phyloP scores from a whole-genome alignment of 2,888 invertebrate species.

The Trissolcus japonicus region DNA sequence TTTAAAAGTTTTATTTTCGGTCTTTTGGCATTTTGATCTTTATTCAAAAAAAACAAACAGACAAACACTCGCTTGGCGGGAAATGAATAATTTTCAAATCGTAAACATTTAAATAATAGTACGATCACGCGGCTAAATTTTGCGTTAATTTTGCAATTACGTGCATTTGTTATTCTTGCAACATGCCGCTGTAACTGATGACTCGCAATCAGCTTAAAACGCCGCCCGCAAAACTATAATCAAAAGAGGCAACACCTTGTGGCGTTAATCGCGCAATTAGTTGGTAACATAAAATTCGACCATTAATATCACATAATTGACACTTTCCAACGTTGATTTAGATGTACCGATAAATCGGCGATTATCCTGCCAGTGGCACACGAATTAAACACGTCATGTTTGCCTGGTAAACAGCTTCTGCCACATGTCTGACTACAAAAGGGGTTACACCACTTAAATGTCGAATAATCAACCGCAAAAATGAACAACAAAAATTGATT shows the following conservation, averaged over 20 bases:
- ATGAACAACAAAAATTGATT: too few species aligned
- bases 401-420: slow-evolving; percentile 15
- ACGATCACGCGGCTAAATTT: background rate
- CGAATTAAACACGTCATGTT: slow-evolving; percentile 22
- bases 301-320: slow-evolving; percentile 49
- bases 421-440: slow-evolving; percentile 3
- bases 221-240: slow-evolving; percentile 50
- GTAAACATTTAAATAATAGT: background rate
- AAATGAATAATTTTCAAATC: slow-evolving; percentile 4
- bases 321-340: slow-evolving; percentile 45
- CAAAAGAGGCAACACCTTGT: slow-evolving; percentile 52
- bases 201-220: slow-evolving; percentile 52
- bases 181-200: slow-evolving; percentile 47
- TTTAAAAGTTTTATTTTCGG: too few species aligned
- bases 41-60: background rate
- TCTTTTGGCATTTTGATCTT: too few species aligned
- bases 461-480: too few species aligned
- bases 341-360: slow-evolving; percentile 42
- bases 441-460: background rate
- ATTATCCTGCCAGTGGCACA: slow-evolving; percentile 26
- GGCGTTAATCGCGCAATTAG: slow-evolving; percentile 43
- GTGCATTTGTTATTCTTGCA: slow-evolving; percentile 35
- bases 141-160: slow-evolving; percentile 27
- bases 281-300: slow-evolving; percentile 41
- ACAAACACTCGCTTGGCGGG: background rate